Conservation (phyloP, 2,888 invertebrate species). For the Pyrrhosoma nymphula region DNA sequence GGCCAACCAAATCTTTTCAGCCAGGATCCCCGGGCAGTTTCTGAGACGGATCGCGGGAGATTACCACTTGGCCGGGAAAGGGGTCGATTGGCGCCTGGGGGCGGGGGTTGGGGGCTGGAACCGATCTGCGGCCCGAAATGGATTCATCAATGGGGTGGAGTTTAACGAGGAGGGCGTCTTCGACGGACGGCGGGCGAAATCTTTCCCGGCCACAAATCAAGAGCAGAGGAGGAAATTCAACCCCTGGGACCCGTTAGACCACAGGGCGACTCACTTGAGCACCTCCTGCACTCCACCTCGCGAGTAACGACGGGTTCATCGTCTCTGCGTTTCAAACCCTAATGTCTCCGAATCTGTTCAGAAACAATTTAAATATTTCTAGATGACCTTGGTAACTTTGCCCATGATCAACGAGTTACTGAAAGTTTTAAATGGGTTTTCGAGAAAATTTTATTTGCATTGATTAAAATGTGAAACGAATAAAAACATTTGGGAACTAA, state of each 20-base stretch:
- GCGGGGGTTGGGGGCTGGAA: not conserved
- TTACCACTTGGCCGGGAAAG: not conserved
- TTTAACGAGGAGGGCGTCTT: slow-evolving; percentile 3
- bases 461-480: too few relatives aligned
- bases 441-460: too few relatives aligned
- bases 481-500: too few relatives aligned
- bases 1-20: not conserved
- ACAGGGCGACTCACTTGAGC: not conserved
- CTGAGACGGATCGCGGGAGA: slow-evolving; percentile 10
- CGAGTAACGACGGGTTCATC: not conserved
- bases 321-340: not conserved
- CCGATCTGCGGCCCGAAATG: not conserved
- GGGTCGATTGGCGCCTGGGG: not conserved
- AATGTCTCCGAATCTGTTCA: not conserved
- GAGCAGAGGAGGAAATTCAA: not conserved
- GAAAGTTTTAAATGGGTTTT: too few relatives aligned
- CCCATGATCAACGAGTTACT: not conserved
- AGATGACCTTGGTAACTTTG: not conserved
- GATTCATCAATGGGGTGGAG: not conserved
- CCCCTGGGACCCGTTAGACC: not conserved
- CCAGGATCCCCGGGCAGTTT: not conserved
- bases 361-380: not conserved
- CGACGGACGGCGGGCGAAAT: not conserved
- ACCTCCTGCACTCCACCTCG: not conserved
- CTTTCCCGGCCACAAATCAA: slow-evolving; percentile 9